Conservation (phyloP, 2,888 invertebrate genomes). For the Harpalus rubripes region DNA sequence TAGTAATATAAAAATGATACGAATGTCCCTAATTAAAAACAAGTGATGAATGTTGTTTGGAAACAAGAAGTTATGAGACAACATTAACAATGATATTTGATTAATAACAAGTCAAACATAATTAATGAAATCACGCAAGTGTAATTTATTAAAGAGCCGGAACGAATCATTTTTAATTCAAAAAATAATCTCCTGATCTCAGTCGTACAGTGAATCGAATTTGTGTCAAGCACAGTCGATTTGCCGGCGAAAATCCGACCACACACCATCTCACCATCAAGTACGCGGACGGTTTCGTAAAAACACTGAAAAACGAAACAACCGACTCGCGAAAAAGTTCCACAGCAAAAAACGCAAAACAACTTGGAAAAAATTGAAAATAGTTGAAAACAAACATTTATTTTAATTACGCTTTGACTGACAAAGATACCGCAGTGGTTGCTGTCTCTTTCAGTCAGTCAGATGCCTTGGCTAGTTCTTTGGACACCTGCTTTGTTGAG, state of each 20-base stretch:
- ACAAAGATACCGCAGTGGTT: slow-evolving; percentile 49
- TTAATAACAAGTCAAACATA: slow-evolving; percentile 44
- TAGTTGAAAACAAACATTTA: slow-evolving; percentile 58
- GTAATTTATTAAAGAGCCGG: slow-evolving; percentile 46
- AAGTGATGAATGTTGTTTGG: slow-evolving; percentile 10
- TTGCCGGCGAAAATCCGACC: slow-evolving; percentile 45
- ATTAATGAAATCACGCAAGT: slow-evolving; percentile 44
- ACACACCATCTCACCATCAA: slow-evolving; percentile 48
- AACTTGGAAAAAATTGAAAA: slow-evolving; percentile 56
- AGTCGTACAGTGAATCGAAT: slow-evolving; percentile 40
- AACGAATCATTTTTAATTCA: slow-evolving; percentile 50
- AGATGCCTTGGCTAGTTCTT: slow-evolving; percentile 9
- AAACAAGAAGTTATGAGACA: slow-evolving; percentile 31
- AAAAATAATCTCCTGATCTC: slow-evolving; percentile 47
- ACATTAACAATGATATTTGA: slow-evolving; percentile 46
- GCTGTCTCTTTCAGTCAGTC: slow-evolving; percentile 44
- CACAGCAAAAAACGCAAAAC: slow-evolving; percentile 46
- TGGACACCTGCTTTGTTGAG: slow-evolving; percentile 40
- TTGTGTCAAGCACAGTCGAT: slow-evolving; percentile 42
- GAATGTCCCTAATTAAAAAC: slow-evolving; percentile 13
- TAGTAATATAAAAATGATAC: not conserved
- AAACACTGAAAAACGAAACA: slow-evolving; percentile 51
- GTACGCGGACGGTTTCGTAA: slow-evolving; percentile 41
- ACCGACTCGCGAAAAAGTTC: slow-evolving; percentile 34
- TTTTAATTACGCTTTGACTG: slow-evolving; percentile 54